phyloP scores from a whole-genome alignment of 2,888 invertebrate genomes.

The Pyrrhosoma nymphula region DNA sequence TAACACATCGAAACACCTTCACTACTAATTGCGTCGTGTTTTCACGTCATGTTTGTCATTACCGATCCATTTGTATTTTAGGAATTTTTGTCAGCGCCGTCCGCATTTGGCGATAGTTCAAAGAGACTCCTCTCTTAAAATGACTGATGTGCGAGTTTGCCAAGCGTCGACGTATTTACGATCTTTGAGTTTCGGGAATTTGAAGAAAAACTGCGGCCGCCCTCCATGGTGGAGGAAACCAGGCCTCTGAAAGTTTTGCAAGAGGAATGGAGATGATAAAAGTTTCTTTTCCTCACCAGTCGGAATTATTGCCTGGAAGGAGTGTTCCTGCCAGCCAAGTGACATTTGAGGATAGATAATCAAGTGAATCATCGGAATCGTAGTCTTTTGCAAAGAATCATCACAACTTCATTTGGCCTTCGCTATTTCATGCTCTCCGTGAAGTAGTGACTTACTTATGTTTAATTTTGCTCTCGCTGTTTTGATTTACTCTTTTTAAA shows the following conservation, averaged over 20 bases:
- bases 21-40: neutral
- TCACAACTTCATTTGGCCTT: neutral
- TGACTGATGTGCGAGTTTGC: constrained; percentile 12
- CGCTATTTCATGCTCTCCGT: neutral
- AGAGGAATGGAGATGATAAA: constrained; percentile 8
- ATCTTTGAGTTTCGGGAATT: neutral
- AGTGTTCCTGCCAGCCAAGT: neutral
- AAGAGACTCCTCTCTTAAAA: constrained; percentile 33
- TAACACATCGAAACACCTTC: neutral
- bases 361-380: neutral
- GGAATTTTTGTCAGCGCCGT: neutral
- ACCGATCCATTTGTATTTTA: neutral
- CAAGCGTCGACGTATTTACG: constrained; percentile 37
- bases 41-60: neutral
- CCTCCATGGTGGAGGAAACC: neutral
- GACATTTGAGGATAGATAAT: neutral
- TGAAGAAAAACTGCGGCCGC: neutral
- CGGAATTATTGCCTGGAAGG: neutral
- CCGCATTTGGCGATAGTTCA: neutral
- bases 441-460: neutral
- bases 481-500: neutral
- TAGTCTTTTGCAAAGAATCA: neutral
- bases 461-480: neutral
- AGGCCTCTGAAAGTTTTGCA: neutral
- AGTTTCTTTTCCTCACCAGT: neutral